These are phyloP conservation scores for Zenarchopterus dispar DNA, from an alignment of 2,797 vertebrate species.

Conservation along the genomic window DNA sequence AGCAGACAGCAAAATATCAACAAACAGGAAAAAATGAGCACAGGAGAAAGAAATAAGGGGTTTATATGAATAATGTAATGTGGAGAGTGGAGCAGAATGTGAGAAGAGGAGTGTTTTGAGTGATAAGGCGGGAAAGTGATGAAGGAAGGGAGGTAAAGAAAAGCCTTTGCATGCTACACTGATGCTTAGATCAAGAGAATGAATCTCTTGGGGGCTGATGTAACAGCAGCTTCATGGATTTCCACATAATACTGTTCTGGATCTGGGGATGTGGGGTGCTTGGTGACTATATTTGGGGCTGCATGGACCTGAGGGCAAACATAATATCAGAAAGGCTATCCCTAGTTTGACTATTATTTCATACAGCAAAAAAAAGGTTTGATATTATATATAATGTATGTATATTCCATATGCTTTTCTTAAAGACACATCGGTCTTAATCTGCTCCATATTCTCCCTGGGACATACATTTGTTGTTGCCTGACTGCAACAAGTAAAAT, in stretches of 20 bases:
- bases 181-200: conserved; percentile 32
- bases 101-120: conserved; percentile 57
- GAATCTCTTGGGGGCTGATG: conserved; percentile 33
- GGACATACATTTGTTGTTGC: conserved; percentile 46
- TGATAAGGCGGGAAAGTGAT: conserved; percentile 25
- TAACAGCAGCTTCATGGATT: conserved; percentile 3
- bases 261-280: conserved; percentile 2
- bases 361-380: conserved; percentile 34
- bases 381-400: conserved; percentile 64
- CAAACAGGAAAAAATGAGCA: conserved; percentile 62
- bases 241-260: conserved; percentile 16
- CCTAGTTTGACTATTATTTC: conserved; percentile 70
- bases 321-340: conserved; percentile 58
- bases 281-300: conserved; percentile 59
- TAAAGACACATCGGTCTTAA: conserved; percentile 29
- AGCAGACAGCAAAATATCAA: conserved; percentile 56
- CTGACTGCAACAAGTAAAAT: conserved; percentile 37
- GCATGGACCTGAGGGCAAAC: conserved; percentile 41
- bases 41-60: conserved; percentile 46
- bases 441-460: conserved; percentile 15
- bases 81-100: conserved; percentile 49
- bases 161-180: conserved; percentile 34
- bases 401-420: conserved; percentile 15
- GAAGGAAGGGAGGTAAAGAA: conserved; percentile 35
- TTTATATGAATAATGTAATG: conserved; percentile 46